Evolutionary conservation across 2,113 vertebrate species (phyloP), one percentile per base, ranked within the genome.

Genomic region (Pan troglodytes): DNA sequence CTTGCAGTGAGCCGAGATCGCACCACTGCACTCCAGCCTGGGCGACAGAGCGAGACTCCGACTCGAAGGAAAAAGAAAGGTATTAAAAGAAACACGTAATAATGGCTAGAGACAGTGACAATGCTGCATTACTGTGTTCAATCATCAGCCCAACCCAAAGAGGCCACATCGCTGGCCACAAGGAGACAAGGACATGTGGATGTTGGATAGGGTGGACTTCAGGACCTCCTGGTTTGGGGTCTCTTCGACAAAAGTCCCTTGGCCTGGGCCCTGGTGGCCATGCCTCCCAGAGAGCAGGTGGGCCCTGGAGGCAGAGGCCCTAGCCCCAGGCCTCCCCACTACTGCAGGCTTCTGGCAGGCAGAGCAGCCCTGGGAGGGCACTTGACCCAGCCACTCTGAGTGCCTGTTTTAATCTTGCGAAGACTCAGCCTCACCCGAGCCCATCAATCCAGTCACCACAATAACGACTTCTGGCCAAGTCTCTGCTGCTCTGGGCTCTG

Each of bases 111-210:
- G 83, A 38, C 27, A 10, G 67, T 16, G 88, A 6, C 22, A 22
- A 7, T 2, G 8, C 9, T 67, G 14, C 22, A 22, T 16, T 2
- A 12, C 13, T 67, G 14, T 18, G 3, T 13, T 59, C 14, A 38
- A 13, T 45, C 61, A 4, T 72, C 30, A 22, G 57, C 70, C 23
- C 45, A 25, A 22, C 45, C 32, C 25, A n/a, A 25, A 50, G 78
- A 27, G 27, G 55, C 13, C 2, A 25, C 17, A 0, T 0, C 3
- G 10, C 43, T 50, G 17, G 12, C 2, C 38, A 48, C 1, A 11
- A 68, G 17, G 50, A 27, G 3, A 55, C 8, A 16, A 70, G 59
- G 40, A 48, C n/a, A 38, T 10, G 0, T 0, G 23, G 70, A 55
- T 92, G 17, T 13, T 1, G 11, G 4, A 4, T 11, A 55, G 32